These are phyloP conservation scores for Saccostrea glomerata DNA, from an alignment of 1,140 invertebrate species.

Conservation along the genomic window DNA sequence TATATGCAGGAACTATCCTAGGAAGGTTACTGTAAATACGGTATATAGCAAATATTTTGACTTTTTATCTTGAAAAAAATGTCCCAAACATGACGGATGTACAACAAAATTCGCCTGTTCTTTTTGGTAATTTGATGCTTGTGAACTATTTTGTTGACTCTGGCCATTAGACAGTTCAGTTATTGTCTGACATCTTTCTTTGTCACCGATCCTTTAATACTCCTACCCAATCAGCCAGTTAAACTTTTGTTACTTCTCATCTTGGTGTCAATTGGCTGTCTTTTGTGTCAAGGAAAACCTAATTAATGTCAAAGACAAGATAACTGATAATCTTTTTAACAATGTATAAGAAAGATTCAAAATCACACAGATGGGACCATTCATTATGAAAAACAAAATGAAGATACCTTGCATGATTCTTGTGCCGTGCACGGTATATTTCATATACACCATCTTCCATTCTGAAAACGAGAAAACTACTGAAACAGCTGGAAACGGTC, in stretches of 20 bases:
- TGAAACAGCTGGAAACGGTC: not conserved
- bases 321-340: no score
- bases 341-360: no score
- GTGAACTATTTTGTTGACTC: not conserved
- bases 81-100: no score
- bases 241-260: not conserved
- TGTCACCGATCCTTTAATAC: not conserved
- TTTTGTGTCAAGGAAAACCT: not conserved
- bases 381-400: not conserved
- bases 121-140: no score
- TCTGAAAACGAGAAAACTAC: not conserved
- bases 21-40: no score
- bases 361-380: no score
- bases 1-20: no score
- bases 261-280: not conserved
- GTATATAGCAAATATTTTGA: no score
- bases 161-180: not conserved
- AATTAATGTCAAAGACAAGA: no score
- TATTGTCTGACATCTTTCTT: not conserved
- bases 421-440: not conserved
- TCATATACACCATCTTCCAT: not conserved
- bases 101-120: no score
- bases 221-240: not conserved
- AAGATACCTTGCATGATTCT: slow-evolving; percentile 1
- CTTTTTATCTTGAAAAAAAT: no score